These are phyloP conservation scores for Polyommatus icarus DNA, from an alignment of 2,888 invertebrate genomes.

Conservation along the genomic window DNA sequence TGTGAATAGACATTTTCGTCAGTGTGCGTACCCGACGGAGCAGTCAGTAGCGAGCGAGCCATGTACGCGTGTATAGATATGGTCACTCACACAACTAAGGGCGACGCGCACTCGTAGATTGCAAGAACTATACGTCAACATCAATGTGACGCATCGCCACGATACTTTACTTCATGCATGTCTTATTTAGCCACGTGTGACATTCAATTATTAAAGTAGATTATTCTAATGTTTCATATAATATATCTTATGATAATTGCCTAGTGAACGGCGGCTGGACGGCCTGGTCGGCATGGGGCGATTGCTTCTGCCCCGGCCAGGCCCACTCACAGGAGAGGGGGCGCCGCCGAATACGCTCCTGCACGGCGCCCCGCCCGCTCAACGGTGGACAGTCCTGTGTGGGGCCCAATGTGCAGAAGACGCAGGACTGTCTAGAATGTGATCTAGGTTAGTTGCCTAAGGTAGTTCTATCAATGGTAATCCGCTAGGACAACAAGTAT, in stretches of 20 bases:
- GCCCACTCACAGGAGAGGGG: conserved; percentile 81
- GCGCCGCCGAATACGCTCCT: conserved; percentile 90
- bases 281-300: conserved; percentile 93
- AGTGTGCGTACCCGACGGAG: too few relatives aligned
- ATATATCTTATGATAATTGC: not conserved
- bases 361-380: conserved; percentile 93
- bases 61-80: too few relatives aligned
- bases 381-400: conserved; percentile 94
- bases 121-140: too few relatives aligned
- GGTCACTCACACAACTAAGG: too few relatives aligned
- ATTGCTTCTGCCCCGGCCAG: conserved; percentile 89
- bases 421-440: conserved; percentile 88
- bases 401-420: conserved; percentile 90
- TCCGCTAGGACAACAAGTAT: too few relatives aligned
- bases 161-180: too few relatives aligned
- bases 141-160: too few relatives aligned
- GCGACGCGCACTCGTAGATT: too few relatives aligned
- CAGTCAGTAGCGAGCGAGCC: too few relatives aligned
- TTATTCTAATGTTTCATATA: not conserved
- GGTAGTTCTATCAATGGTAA: too few relatives aligned
- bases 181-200: too few relatives aligned
- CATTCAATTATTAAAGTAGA: not conserved
- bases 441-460: conserved; percentile 79
- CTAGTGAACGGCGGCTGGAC: conserved; percentile 97
- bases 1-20: too few relatives aligned